A percentile compares a stretch with the other conserved stretches of the same genome.
Conservation (phyloP, 1,140 invertebrate genomes). For the Forficula auricularia region DNA sequence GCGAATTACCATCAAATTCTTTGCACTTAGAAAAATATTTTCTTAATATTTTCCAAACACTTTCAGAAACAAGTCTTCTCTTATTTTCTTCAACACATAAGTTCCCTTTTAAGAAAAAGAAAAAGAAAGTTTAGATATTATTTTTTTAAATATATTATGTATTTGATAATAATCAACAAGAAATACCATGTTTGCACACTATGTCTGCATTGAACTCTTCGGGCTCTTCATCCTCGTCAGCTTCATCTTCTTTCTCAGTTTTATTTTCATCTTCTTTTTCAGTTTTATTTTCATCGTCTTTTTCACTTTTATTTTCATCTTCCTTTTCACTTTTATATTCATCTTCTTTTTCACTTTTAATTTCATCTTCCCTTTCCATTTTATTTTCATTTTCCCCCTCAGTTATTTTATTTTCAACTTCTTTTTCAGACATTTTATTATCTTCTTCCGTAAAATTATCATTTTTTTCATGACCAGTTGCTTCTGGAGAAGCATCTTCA, state of each 20-base stretch:
- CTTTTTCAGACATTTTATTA: slow-evolving; percentile 11
- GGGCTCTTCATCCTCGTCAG: slow-evolving; percentile 23
- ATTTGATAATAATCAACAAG: slow-evolving; percentile 3
- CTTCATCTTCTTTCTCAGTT: slow-evolving; percentile 13
- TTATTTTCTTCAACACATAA: slow-evolving; percentile 20
- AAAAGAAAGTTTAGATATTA: too few relatives aligned
- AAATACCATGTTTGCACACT: slow-evolving; percentile 32
- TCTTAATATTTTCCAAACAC: slow-evolving; percentile 32
- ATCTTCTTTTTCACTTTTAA: slow-evolving; percentile 20
- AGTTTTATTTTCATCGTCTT: too few relatives aligned
- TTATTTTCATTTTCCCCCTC: too few relatives aligned
- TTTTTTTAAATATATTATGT: too few relatives aligned
- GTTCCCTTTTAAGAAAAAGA: slow-evolving; percentile 17
- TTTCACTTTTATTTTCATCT: slow-evolving; percentile 6
- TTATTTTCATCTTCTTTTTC: slow-evolving; percentile 9
- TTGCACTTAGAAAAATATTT: slow-evolving; percentile 31
- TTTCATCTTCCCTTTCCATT: too few relatives aligned
- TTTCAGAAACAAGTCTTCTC: slow-evolving; percentile 28
- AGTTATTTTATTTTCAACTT: slow-evolving; percentile 20
- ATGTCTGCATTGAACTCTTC: slow-evolving; percentile 37
- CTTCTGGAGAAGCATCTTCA: slow-evolving; percentile 22
- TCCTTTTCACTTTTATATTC: slow-evolving; percentile 7
- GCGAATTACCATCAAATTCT: too few relatives aligned
- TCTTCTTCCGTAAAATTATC: slow-evolving; percentile 10
- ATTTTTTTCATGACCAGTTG: slow-evolving; percentile 17